phyloP scores from a whole-genome alignment of 2,888 invertebrate genomes.

The Alcis repandata region DNA sequence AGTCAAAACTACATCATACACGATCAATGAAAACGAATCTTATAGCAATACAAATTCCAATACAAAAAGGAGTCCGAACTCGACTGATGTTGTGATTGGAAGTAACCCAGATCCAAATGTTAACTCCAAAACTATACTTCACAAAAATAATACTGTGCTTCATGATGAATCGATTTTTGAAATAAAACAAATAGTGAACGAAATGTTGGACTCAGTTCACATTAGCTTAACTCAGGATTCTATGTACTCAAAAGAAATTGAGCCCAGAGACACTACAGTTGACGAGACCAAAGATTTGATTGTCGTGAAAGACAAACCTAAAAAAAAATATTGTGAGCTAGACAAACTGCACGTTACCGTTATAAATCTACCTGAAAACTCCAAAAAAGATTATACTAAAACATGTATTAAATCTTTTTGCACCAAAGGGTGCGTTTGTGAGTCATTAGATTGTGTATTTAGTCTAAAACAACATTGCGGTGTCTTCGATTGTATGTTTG shows the following conservation, averaged over 20 bases:
- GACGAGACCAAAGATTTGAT: constrained; percentile 46
- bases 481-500: constrained; percentile 87
- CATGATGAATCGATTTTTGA: constrained; percentile 47
- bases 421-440: constrained; percentile 89
- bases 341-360: constrained; percentile 89
- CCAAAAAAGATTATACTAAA: constrained; percentile 39
- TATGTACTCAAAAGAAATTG: constrained; percentile 67
- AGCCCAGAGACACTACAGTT: constrained; percentile 62
- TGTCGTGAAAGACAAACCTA: constrained; percentile 66
- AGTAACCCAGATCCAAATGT: not conserved
- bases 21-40: constrained; percentile 8
- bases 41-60: not conserved
- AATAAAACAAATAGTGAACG: constrained; percentile 77
- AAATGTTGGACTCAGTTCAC: constrained; percentile 87
- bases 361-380: constrained; percentile 79
- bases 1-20: constrained; percentile 12
- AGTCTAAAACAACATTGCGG: constrained; percentile 88
- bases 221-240: constrained; percentile 86
- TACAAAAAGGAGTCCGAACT: not conserved
- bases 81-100: not conserved
- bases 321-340: constrained; percentile 82
- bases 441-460: constrained; percentile 81
- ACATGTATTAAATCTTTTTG: constrained; percentile 86
- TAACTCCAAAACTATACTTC: constrained; percentile 11
- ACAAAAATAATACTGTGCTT: not conserved